Evolutionary conservation across 2,888 invertebrate genomes (phyloP).

Genomic region (Rhingia campestris): DNA sequence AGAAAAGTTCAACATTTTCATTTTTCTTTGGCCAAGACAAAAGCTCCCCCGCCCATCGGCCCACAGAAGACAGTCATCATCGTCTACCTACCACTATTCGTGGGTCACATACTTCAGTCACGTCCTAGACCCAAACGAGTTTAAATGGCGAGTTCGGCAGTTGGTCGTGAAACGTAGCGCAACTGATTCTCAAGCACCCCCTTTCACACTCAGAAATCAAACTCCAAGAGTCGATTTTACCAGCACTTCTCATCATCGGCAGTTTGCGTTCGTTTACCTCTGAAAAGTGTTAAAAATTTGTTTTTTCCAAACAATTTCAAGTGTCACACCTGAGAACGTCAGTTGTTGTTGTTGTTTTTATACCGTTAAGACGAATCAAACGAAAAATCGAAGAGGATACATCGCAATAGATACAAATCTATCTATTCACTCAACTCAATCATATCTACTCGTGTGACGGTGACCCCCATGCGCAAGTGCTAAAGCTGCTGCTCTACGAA

Average conservation of each 20-base stretch:
- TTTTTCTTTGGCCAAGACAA: conserved; percentile 13
- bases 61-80: conserved; percentile 4
- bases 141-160: conserved; percentile 65
- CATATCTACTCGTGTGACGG: conserved; percentile 26
- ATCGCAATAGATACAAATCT: conserved; percentile 63
- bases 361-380: conserved; percentile 19
- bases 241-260: not conserved
- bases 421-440: conserved; percentile 30
- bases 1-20: conserved; percentile 28
- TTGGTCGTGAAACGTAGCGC: conserved; percentile 20
- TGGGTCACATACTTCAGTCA: conserved; percentile 65
- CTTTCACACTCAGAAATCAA: not conserved
- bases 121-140: conserved; percentile 74
- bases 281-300: conserved; percentile 2
- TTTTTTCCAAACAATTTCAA: conserved; percentile 55
- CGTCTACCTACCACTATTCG: conserved; percentile 29
- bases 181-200: not conserved
- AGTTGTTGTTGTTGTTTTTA: not conserved
- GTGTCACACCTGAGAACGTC: conserved; percentile 20
- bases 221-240: not conserved
- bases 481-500: conserved; percentile 5
- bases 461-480: conserved; percentile 57
- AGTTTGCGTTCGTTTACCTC: conserved; percentile 14
- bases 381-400: conserved; percentile 63
- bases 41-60: conserved; percentile 13